phyloP scores from a whole-genome alignment of 2,888 invertebrate species.

The Amiota communis region DNA sequence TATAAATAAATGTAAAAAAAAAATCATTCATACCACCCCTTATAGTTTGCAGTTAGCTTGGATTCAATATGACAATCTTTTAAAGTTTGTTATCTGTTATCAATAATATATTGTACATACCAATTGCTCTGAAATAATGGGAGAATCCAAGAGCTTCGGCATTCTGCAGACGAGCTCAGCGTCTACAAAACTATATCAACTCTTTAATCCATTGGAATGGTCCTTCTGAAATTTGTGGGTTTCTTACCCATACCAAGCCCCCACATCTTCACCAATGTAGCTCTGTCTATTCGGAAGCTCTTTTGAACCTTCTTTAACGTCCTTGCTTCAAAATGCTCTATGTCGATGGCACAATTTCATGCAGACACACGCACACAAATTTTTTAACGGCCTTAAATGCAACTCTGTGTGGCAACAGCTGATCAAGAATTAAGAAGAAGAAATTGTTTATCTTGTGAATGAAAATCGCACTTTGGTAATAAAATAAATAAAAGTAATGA shows the following conservation, averaged over 20 bases:
- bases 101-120: background rate
- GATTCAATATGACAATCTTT: background rate
- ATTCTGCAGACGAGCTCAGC: background rate
- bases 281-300: background rate
- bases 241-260: background rate
- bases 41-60: background rate
- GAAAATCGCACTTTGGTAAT: no score
- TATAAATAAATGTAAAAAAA: no score
- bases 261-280: background rate
- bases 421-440: no score
- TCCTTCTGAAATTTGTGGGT: background rate
- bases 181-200: background rate
- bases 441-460: no score
- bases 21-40: background rate
- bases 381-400: no score
- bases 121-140: background rate
- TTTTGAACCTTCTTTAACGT: background rate
- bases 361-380: no score
- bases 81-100: background rate
- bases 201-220: background rate
- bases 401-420: no score
- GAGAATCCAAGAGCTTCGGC: background rate
- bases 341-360: no score
- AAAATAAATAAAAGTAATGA: no score
- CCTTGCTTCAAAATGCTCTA: no score